These are phyloP conservation scores for Carduelis carduelis DNA, from an alignment of 2,797 vertebrate genomes.

Conservation along the genomic window DNA sequence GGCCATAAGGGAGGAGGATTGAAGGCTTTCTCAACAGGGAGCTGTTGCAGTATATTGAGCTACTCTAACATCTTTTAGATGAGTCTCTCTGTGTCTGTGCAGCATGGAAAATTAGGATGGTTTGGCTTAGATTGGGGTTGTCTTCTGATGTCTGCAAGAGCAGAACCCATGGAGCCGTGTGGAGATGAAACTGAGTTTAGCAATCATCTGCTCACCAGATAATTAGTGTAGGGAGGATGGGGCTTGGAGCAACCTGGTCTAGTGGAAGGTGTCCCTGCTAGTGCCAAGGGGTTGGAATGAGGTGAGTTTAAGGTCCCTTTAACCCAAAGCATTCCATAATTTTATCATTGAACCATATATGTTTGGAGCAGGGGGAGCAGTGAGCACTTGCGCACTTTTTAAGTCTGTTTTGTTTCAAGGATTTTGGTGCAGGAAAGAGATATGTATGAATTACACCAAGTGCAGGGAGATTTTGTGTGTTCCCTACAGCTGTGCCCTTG, in stretches of 20 bases:
- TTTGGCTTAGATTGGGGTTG: not conserved
- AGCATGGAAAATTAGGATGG: not conserved
- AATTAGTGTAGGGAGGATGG: not conserved
- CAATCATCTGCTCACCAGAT: not conserved
- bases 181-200: not conserved
- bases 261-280: not conserved
- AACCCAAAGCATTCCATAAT: not conserved
- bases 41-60: not conserved
- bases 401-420: not conserved
- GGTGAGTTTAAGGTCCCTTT: not conserved
- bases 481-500: not conserved
- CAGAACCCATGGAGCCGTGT: rapidly evolving
- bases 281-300: not conserved
- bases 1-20: rapidly evolving
- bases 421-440: not conserved
- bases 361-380: not conserved
- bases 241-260: not conserved
- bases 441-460: not conserved
- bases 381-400: rapidly evolving
- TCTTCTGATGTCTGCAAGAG: not conserved
- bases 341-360: not conserved
- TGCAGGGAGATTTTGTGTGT: not conserved
- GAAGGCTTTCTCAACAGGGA: not conserved
- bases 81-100: not conserved
- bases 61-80: not conserved